These are phyloP conservation scores for Nomada goodeniana DNA, from an alignment of 2,888 invertebrate species.

Conservation along the genomic window DNA sequence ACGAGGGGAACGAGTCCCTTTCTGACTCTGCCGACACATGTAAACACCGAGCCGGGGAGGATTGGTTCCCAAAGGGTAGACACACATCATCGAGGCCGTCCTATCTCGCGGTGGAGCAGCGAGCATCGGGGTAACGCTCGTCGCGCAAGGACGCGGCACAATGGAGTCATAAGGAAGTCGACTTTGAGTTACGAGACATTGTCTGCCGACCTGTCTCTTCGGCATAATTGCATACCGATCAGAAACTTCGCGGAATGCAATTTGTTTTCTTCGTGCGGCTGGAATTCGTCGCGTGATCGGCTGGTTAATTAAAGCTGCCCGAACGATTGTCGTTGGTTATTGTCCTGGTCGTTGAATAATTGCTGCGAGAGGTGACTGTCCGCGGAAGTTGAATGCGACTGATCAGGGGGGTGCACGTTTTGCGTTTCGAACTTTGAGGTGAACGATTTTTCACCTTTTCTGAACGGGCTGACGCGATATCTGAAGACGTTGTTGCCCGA, in stretches of 20 bases:
- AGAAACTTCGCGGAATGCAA: slow-evolving; percentile 56
- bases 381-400: background rate
- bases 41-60: slow-evolving; percentile 52
- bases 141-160: slow-evolving; percentile 58
- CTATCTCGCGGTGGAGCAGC: slow-evolving; percentile 9
- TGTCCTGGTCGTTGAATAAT: background rate
- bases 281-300: slow-evolving; percentile 13
- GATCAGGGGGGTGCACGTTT: background rate
- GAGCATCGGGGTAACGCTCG: slow-evolving; percentile 21
- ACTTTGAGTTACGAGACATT: slow-evolving; percentile 68
- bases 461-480: too few species aligned
- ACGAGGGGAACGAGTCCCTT: slow-evolving; percentile 64
- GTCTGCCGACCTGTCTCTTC: slow-evolving; percentile 50
- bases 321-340: slow-evolving; percentile 5
- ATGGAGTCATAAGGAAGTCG: slow-evolving; percentile 65
- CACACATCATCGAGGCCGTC: slow-evolving; percentile 58
- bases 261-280: slow-evolving; percentile 39
- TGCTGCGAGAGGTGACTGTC: background rate
- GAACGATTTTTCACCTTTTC: too few species aligned
- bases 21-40: slow-evolving; percentile 63
- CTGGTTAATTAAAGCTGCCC: slow-evolving; percentile 22
- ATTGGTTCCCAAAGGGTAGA: slow-evolving; percentile 34
- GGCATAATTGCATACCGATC: slow-evolving; percentile 65
- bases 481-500: too few species aligned
- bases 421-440: background rate